These are phyloP conservation scores for Drosophila lacertosa DNA, from an alignment of 1,140 invertebrate genomes.

Conservation along the genomic window DNA sequence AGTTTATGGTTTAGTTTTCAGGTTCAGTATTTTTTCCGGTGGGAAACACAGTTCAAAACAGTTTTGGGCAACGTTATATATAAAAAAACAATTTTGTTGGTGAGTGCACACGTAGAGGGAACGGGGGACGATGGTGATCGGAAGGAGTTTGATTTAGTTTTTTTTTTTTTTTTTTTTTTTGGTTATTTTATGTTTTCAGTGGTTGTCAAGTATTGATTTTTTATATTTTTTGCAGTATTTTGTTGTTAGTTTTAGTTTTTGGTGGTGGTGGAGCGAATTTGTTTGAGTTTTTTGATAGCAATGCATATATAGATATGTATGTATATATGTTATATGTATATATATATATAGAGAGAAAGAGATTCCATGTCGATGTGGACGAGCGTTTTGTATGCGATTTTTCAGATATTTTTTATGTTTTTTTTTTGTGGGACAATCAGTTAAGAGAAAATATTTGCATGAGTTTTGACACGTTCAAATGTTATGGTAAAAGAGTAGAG, in stretches of 20 bases:
- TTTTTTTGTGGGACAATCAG: constrained; percentile 66
- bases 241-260: constrained; percentile 47
- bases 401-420: constrained; percentile 45
- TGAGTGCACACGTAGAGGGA: constrained; percentile 48
- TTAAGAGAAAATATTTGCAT: constrained; percentile 70
- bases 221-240: constrained; percentile 32
- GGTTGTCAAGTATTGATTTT: constrained; percentile 40
- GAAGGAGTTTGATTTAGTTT: constrained; percentile 35
- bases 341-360: too few species aligned
- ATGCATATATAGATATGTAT: constrained; percentile 43
- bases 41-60: constrained; percentile 43
- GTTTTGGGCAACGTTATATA: constrained; percentile 26
- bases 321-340: constrained; percentile 41
- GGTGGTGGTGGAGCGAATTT: constrained; percentile 43
- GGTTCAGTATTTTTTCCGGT: constrained; percentile 19
- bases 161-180: constrained; percentile 21
- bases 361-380: constrained; percentile 64
- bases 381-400: constrained; percentile 57
- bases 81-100: constrained; percentile 42
- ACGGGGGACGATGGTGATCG: constrained; percentile 29
- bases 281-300: constrained; percentile 50
- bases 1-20: constrained; percentile 29
- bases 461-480: constrained; percentile 71
- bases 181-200: constrained; percentile 17
- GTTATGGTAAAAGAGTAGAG: constrained; percentile 57